Percentiles rank a stretch among this genome's conserved stretches.
Evolutionary conservation across 1,140 invertebrate genomes (phyloP).

Genomic region (Brachionus koreanus): DNA sequence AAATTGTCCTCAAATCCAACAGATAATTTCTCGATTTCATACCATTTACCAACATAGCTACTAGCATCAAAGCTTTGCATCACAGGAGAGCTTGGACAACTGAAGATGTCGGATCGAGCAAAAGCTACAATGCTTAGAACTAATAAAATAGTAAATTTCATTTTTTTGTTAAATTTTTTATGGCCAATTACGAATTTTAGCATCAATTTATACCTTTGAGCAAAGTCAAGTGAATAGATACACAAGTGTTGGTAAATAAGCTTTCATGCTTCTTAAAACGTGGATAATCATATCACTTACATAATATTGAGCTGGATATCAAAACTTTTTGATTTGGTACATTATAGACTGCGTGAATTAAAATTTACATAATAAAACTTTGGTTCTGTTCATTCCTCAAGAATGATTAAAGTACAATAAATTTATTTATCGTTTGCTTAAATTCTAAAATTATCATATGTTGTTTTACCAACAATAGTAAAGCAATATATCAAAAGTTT

Average conservation of each 20-base stretch:
- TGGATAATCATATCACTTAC: background rate
- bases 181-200: background rate
- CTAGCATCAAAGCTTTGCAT: background rate
- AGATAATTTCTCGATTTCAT: slow-evolving; percentile 31
- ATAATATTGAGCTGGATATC: background rate
- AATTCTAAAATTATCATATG: background rate
- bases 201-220: background rate
- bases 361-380: background rate
- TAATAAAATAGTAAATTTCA: background rate
- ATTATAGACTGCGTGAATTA: background rate
- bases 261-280: background rate
- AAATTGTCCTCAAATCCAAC: slow-evolving; percentile 37
- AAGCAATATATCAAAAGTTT: background rate
- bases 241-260: background rate
- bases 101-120: background rate
- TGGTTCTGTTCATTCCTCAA: background rate
- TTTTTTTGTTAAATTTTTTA: background rate
- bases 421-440: background rate
- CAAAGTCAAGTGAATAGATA: background rate
- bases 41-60: slow-evolving; percentile 43
- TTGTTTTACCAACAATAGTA: background rate
- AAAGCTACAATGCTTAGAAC: background rate
- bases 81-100: slow-evolving; percentile 4
- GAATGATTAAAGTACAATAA: background rate
- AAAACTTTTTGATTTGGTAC: background rate